Evolutionary conservation across 2,888 invertebrate genomes (phyloP), one percentile per base, ranked within the genome.

Genomic region (Malacosoma neustria): DNA sequence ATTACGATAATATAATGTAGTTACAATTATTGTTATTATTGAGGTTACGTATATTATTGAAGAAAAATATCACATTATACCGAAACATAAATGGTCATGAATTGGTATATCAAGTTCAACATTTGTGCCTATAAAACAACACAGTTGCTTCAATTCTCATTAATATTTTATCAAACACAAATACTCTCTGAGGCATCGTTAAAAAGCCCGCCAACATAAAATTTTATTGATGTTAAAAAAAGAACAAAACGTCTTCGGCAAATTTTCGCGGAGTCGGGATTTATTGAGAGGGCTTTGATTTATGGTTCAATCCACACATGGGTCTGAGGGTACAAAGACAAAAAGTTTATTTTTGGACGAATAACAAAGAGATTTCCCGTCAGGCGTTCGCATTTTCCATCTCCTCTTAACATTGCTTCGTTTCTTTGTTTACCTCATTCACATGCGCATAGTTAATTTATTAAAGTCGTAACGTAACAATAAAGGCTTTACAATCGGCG

Each of bases 231-330:
- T 42, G 43, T 43, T 52, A 54, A 59, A 66, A 61, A 69, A 63
- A 61, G 56, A 57, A 61, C 54, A 61, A 61, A 60, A 61, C 56
- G 63, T 68, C 66, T 61, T 56, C 57, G 57, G 60, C 63, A 69
- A 68, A 69, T 71, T 68, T 69, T 60, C 63, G 60, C 69, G 58
- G 53, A 71, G 66, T 67, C 61, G 63, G 71, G 77, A 81, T 80
- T 77, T 81, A 81, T 81, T 72, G 79, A 71, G 72, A 68, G 63
- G 57, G 52, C 64, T 74, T 75, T 81, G 81, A 81, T 81, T 77
- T 81, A 81, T 77, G 63, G 66, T 68, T 61, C 69, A 66, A 65
- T 71, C 71, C 69, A 72, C 79, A 76, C 71, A 72, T 75, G 77
- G 70, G 72, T 57, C 67, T 59, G 63, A 69, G 65, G 75, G 70